Conservation (phyloP, 2,888 invertebrate species). For the Phytoseiulus persimilis region DNA sequence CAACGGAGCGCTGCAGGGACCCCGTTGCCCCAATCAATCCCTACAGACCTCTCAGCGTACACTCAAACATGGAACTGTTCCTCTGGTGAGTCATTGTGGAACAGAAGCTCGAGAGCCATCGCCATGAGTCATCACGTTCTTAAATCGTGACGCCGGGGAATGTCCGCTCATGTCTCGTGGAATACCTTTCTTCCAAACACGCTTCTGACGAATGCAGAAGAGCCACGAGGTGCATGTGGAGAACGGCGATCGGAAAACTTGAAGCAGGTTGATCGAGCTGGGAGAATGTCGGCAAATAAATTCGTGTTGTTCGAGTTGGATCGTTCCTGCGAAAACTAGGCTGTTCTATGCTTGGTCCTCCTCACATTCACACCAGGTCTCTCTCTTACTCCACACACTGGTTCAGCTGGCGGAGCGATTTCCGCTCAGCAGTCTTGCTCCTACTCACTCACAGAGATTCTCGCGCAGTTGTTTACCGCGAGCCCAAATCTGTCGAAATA, state of each 20-base stretch:
- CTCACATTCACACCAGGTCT: background rate
- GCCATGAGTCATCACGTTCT: background rate
- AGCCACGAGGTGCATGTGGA: background rate
- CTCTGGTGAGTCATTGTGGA: conserved; percentile 6
- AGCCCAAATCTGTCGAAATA: no score
- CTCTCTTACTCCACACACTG: no score
- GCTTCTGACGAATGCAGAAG: background rate
- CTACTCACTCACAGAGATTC: no score
- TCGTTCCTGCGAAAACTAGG: background rate
- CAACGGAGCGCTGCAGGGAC: conserved; percentile 1
- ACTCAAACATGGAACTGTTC: conserved; percentile 15
- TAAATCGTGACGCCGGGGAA: background rate
- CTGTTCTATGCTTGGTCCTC: background rate
- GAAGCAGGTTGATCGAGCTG: no score
- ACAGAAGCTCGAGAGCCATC: background rate
- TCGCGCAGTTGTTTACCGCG: no score
- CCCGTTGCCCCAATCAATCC: background rate
- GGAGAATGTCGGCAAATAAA: background rate
- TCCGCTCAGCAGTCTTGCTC: no score
- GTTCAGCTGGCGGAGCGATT: no score
- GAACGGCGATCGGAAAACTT: background rate
- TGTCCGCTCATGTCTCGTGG: background rate
- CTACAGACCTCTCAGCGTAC: conserved; percentile 10
- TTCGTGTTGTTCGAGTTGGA: background rate
- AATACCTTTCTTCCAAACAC: background rate